These are phyloP conservation scores for Hyperopisus bebe DNA, from an alignment of 2,113 vertebrate genomes.

Conservation along the genomic window DNA sequence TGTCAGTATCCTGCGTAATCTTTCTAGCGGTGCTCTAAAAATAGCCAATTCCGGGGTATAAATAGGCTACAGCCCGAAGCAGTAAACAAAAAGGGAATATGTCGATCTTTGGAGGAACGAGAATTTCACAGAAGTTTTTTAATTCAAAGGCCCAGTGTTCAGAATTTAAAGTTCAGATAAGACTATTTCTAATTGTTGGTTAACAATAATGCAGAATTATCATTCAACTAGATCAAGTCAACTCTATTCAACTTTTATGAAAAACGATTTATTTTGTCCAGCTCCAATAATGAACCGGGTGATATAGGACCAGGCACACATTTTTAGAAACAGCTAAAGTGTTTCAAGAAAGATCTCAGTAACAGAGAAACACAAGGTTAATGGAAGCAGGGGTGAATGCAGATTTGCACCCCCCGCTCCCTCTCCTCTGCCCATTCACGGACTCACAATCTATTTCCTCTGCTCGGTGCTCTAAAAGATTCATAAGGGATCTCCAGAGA, in stretches of 20 bases:
- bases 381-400: neutral
- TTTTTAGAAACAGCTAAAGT: neutral
- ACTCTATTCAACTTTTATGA: neutral
- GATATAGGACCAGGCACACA: neutral
- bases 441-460: conserved; percentile 33
- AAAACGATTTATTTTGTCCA: neutral
- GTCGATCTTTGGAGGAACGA: conserved; percentile 28
- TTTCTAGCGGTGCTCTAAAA: conserved; percentile 42
- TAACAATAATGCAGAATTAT: neutral
- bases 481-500: neutral
- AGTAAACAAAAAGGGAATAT: conserved; percentile 8
- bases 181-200: conserved; percentile 5
- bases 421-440: neutral
- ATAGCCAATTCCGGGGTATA: conserved; percentile 39
- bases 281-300: neutral
- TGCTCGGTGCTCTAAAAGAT: conserved; percentile 34
- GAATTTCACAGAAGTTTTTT: conserved; percentile 4
- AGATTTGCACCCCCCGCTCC: neutral
- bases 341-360: neutral
- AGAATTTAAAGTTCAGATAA: neutral
- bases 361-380: neutral
- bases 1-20: conserved; percentile 44
- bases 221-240: neutral
- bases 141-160: neutral
- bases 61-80: conserved; percentile 27